Evolutionary conservation across 2,888 invertebrate species (phyloP).

Genomic region (Pseudococcus longispinus): DNA sequence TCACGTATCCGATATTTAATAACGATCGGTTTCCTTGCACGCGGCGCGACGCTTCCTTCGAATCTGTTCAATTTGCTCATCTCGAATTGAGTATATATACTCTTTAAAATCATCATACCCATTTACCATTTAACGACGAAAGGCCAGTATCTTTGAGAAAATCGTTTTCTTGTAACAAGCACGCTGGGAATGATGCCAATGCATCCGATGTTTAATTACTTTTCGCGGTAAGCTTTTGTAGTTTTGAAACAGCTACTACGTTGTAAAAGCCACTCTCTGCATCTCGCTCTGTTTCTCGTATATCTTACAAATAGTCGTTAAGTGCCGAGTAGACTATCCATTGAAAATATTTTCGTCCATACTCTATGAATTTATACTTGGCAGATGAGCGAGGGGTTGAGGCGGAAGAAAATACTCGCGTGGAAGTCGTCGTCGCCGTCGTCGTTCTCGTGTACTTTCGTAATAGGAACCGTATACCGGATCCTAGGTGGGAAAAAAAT

Average conservation of each 20-base stretch:
- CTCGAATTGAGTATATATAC: neutral
- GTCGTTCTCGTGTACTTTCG: neutral
- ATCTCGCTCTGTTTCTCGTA: neutral
- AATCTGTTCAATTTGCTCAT: neutral
- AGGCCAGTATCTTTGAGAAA: conserved; percentile 39
- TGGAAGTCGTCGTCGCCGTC: neutral
- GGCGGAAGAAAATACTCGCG: neutral
- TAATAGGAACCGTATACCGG: neutral
- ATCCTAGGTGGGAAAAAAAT: neutral
- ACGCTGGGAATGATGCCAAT: conserved; percentile 55
- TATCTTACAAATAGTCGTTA: conserved; percentile 25
- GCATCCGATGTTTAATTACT: conserved; percentile 54
- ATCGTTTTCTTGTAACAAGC: conserved; percentile 55
- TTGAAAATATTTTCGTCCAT: conserved; percentile 36
- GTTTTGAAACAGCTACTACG: conserved; percentile 28
- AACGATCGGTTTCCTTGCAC: neutral
- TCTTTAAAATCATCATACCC: neutral
- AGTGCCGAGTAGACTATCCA: conserved; percentile 16
- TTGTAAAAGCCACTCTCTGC: neutral
- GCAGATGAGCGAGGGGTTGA: neutral
- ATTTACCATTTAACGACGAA: neutral
- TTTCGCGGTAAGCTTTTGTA: conserved; percentile 25
- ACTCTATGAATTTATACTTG: neutral
- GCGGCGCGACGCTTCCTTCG: neutral
- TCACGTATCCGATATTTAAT: neutral